Evolutionary conservation across 2,888 invertebrate species (phyloP).

Genomic region (Thecophora atra): DNA sequence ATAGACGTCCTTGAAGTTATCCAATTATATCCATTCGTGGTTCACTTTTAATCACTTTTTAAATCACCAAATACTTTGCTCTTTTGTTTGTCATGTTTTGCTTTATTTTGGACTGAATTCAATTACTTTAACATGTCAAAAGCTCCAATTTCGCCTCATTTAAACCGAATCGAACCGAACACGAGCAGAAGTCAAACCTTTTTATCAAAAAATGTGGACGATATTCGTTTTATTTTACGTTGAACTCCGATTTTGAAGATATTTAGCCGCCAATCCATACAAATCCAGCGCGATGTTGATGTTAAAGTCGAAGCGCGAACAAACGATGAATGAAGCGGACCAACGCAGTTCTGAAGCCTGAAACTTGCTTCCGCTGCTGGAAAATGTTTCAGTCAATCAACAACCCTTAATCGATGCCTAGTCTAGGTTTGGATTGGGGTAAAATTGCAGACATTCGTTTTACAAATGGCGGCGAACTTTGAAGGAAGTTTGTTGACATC

Average conservation of each 20-base stretch:
- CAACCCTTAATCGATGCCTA: not conserved
- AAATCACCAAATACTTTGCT: too few relatives aligned
- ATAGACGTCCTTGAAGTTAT: too few relatives aligned
- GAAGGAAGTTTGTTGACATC: slow-evolving; percentile 17
- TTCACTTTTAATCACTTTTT: too few relatives aligned
- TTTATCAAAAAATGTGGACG: slow-evolving; percentile 38
- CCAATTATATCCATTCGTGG: too few relatives aligned
- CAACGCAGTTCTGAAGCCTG: not conserved
- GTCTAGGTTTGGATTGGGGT: slow-evolving; percentile 21
- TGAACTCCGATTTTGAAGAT: too few relatives aligned
- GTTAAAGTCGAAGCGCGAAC: not conserved
- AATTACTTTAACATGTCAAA: too few relatives aligned
- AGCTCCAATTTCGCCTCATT: too few relatives aligned
- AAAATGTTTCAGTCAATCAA: not conserved
- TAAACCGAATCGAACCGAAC: too few relatives aligned
- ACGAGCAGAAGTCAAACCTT: slow-evolving; percentile 35
- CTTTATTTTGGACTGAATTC: too few relatives aligned
- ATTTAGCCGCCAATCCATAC: not conserved
- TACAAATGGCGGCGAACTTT: slow-evolving; percentile 37
- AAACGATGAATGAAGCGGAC: not conserved
- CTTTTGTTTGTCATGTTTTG: too few relatives aligned
- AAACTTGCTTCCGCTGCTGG: not conserved
- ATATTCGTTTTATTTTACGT: not conserved
- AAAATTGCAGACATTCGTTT: not conserved
- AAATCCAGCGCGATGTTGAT: not conserved